These are phyloP conservation scores for Lasioglossum marginatum DNA, from an alignment of 2,888 invertebrate species.

Conservation along the genomic window DNA sequence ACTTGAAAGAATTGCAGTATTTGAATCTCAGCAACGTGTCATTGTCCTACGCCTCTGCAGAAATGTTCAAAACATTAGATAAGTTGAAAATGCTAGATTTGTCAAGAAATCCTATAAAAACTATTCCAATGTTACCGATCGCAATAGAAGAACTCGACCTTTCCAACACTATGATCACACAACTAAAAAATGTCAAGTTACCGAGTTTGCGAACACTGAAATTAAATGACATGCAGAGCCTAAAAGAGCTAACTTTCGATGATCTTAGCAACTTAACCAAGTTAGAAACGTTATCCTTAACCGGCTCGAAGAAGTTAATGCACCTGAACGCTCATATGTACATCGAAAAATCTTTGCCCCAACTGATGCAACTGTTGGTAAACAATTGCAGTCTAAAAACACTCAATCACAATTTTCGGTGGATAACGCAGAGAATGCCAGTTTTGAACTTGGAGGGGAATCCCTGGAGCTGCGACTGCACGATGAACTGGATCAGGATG, in stretches of 20 bases:
- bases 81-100: conserved; percentile 77
- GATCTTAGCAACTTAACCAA: conserved; percentile 86
- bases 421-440: conserved; percentile 85
- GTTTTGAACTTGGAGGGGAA: conserved; percentile 87
- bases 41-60: conserved; percentile 71
- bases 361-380: conserved; percentile 85
- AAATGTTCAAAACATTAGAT: conserved; percentile 75
- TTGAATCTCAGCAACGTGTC: conserved; percentile 79
- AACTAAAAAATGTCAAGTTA: conserved; percentile 83
- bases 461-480: conserved; percentile 89
- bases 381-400: conserved; percentile 84
- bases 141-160: conserved; percentile 87
- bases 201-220: conserved; percentile 86
- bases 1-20: conserved; percentile 72
- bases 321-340: conserved; percentile 85
- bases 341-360: conserved; percentile 80
- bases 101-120: conserved; percentile 85
- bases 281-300: conserved; percentile 86
- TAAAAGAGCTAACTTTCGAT: conserved; percentile 86
- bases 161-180: conserved; percentile 87
- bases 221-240: conserved; percentile 86
- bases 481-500: conserved; percentile 85
- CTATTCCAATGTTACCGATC: conserved; percentile 86
- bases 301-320: conserved; percentile 86
- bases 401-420: conserved; percentile 83